These are phyloP conservation scores for Vidua macroura DNA, from an alignment of 2,113 vertebrate species.

Conservation along the genomic window DNA sequence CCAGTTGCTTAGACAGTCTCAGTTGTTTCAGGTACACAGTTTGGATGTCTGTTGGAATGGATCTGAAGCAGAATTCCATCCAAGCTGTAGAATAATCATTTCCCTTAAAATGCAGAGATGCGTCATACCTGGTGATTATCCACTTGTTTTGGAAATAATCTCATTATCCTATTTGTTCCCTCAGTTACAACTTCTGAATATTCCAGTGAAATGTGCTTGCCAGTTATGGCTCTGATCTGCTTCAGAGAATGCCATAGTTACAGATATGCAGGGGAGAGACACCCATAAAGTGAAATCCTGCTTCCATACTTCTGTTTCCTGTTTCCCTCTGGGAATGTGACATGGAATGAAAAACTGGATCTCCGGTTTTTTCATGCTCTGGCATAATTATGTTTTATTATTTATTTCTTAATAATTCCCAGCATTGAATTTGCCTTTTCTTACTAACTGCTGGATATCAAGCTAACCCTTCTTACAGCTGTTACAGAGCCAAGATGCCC, in stretches of 20 bases:
- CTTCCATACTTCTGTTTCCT: background rate
- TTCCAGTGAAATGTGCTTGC: background rate
- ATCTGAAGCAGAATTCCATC: background rate
- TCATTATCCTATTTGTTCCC: background rate
- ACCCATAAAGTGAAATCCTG: background rate
- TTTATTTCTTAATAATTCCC: background rate
- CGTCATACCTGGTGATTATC: background rate
- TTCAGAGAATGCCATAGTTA: background rate
- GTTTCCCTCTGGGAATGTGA: background rate
- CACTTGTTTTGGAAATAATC: background rate
- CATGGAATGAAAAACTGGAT: background rate
- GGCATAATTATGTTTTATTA: background rate
- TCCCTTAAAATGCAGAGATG: background rate
- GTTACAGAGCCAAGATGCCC: rapidly evolving
- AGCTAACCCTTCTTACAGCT: background rate
- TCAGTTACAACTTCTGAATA: background rate
- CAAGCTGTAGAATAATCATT: background rate
- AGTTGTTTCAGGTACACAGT: background rate
- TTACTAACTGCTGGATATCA: background rate
- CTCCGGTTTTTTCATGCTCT: background rate
- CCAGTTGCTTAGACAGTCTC: background rate
- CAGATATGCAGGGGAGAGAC: background rate
- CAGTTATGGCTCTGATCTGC: background rate
- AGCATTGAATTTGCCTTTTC: background rate
- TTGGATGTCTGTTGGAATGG: background rate